Base-by-base conservation (phyloP, 2,113 vertebrate genomes). In the Pantherophis guttatus region DNA sequence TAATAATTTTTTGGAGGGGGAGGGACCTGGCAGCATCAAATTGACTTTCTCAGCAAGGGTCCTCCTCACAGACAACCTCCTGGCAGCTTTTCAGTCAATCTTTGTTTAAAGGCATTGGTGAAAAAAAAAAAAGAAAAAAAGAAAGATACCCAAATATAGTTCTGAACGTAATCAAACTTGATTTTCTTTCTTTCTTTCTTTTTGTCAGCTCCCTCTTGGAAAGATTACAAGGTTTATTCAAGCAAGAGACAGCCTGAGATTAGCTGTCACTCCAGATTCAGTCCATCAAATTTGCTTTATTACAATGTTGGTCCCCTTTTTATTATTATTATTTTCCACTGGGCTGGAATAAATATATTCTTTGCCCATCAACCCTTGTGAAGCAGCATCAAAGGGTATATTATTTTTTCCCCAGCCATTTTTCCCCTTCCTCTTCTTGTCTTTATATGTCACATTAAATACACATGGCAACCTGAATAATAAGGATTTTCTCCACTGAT, bases 401-500 rank as follows among this genome's bases (percentile, higher is more conserved):
- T 75, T 95, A 94, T 58, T 95, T 95, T 94, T 85, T 95, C 94
- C 91, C 44, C 23, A 93, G 94, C 48, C 93, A 8, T 19, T 94
- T 89, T 75, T 39, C 91, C 90, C 0, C 0, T 21, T 58, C 0
- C 93, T 23, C 15, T 94, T 50, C 48, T n/a, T 65, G 59, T n/a
- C 26, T 90, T 62, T 70, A 21, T 26, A 85, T 23, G 17, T 94
- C 95, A 93, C 94, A 95, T 50, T 95, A 96, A 95, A 96, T 94
- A 85, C 91, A 95, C 88, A 94, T 44, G 8, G 96, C 95, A 97
- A 89, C 93, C 94, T 96, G 91, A 95, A 96, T 97, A 96, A 96
- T 96, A 96, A 96, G 94, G 94, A 86, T 93, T 94, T 94, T 89
- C 94, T 87, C 96, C 93, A 88, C 92, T 97, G 96, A 97, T 97